Evolutionary conservation across 2,113 vertebrate species (phyloP).

Genomic region (Erythrocercus mccallii): DNA sequence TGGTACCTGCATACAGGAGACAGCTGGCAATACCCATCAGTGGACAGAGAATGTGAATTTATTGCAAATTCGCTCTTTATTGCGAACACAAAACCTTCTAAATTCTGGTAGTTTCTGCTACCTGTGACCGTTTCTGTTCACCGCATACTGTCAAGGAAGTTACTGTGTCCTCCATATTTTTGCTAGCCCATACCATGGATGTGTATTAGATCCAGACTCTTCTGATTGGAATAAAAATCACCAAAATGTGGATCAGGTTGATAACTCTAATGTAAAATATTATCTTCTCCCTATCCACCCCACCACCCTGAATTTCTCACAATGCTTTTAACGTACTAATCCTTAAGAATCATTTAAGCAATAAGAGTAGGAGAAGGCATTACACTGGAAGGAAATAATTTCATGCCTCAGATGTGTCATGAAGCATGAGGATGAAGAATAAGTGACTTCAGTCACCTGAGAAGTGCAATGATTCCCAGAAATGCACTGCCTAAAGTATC

Average conservation of each 20-base stretch:
- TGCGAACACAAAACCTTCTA: not conserved
- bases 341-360: constrained; percentile 54
- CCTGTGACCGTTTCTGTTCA: not conserved
- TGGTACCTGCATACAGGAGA: constrained; percentile 18
- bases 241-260: constrained; percentile 4
- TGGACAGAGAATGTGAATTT: not conserved
- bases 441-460: constrained; percentile 40
- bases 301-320: not conserved
- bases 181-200: not conserved
- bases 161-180: not conserved
- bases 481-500: not conserved
- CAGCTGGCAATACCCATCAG: not conserved
- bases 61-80: not conserved
- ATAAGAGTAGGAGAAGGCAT: not conserved
- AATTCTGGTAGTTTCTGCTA: not conserved
- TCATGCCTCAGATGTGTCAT: constrained; percentile 34
- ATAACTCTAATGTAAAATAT: constrained; percentile 32
- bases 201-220: not conserved
- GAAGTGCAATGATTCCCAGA: constrained; percentile 24
- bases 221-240: not conserved
- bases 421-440: constrained; percentile 30
- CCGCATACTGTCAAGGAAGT: not conserved
- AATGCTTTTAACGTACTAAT: constrained; percentile 33
- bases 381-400: constrained; percentile 30
- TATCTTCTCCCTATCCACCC: not conserved